Evolutionary conservation across 2,888 invertebrate genomes (phyloP).

Genomic region (Leucophora obtusa): DNA sequence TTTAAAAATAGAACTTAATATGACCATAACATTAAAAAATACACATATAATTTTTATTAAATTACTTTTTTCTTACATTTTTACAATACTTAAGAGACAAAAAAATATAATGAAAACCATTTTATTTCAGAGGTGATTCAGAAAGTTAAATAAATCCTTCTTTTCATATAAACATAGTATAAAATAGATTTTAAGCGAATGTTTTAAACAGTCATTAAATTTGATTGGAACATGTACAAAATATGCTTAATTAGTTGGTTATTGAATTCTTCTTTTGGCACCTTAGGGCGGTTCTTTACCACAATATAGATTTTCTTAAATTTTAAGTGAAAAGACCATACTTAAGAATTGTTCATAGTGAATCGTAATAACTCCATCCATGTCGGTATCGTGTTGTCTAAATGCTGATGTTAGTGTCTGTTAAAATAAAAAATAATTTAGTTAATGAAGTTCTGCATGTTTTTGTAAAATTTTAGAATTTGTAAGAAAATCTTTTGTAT

Average conservation of each 20-base stretch:
- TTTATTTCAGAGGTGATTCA: background rate
- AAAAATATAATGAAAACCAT: background rate
- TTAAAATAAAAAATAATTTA: slow-evolving; percentile 67
- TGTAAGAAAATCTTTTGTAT: too few relatives aligned
- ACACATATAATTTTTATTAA: background rate
- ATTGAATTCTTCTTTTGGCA: slow-evolving; percentile 36
- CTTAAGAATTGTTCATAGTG: slow-evolving; percentile 97
- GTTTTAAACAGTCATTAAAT: background rate
- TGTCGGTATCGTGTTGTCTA: slow-evolving; percentile 92
- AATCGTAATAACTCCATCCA: slow-evolving; percentile 96
- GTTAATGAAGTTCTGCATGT: too few relatives aligned
- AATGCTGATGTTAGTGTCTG: slow-evolving; percentile 95
- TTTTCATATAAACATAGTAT: background rate
- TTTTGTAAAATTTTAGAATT: too few relatives aligned
- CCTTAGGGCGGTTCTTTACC: slow-evolving; percentile 11
- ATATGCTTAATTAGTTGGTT: background rate
- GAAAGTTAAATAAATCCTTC: background rate
- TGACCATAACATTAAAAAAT: background rate
- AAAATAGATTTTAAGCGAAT: background rate
- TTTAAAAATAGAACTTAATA: background rate
- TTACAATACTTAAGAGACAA: background rate
- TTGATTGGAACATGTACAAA: slow-evolving; percentile 8
- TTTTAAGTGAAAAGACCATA: slow-evolving; percentile 91
- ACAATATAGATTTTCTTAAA: slow-evolving; percentile 77
- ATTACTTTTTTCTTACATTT: background rate